Evolutionary conservation across 1,140 invertebrate species (phyloP), one percentile per base, ranked within the genome.

Genomic region (Drosophila eugracilis): DNA sequence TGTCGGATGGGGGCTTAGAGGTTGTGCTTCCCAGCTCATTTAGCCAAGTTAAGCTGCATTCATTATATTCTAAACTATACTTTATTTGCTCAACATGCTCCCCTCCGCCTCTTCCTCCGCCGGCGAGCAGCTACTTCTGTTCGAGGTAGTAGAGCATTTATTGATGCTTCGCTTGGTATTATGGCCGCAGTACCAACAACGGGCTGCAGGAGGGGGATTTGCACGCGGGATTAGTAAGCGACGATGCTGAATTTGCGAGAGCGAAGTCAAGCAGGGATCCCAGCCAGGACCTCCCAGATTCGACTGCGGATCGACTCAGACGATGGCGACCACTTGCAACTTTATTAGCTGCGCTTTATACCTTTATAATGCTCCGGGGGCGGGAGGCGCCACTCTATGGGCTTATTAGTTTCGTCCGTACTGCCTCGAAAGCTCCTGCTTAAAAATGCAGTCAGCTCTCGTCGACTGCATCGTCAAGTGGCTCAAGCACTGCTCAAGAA

Each of bases 61-160:
- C 83, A 81, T 88, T 81, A 81, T 74, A 73, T 88, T 75, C 81
- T 86, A 86, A 86, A 86, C 81, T 85, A 81, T 77, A 69, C 42
- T 73, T 86, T 86, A 80, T 85, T 80, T 86, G 81, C 67, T 30
- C 60, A 69, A 58, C 65, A 66, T 62, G 21, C 36, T 7, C 12
- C 39, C 42, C 53, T 32, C 19, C 15, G 7, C 24, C 12, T 36
- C 42, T 48, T 32, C 19, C 15, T 7, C 24, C 21, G 9, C 58
- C 49, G n/a, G 5, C 48, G 53, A 58, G 39, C 37, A 57, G 75
- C 55, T 42, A 24, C 41, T 53, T 26, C 52, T 66, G 79, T 54
- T 71, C 41, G 26, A 60, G 78, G 69, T 77, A 70, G 81, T 69
- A 70, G 19, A 85, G 85, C 81, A 86, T 81, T 86, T 86, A 86